These are phyloP conservation scores for Lasius platythorax DNA, from an alignment of 2,888 invertebrate species.

Conservation along the genomic window DNA sequence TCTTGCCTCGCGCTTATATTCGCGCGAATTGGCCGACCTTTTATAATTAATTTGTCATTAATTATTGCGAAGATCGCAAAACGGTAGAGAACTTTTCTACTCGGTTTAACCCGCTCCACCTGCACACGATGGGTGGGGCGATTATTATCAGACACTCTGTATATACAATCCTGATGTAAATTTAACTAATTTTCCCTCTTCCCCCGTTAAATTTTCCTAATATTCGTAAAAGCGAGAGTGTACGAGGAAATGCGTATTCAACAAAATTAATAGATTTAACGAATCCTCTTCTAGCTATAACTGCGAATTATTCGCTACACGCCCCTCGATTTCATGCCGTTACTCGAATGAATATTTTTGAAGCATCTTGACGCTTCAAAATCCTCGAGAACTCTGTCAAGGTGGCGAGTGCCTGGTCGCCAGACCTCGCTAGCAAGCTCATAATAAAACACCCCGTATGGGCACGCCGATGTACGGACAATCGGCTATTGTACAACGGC, in stretches of 20 bases:
- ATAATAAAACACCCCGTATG: slow-evolving; percentile 84
- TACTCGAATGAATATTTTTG: slow-evolving; percentile 69
- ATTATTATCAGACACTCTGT: too few species aligned
- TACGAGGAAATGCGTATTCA: slow-evolving; percentile 14
- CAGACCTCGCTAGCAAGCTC: slow-evolving; percentile 73
- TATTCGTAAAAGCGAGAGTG: slow-evolving; percentile 58
- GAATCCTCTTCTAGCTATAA: slow-evolving; percentile 60
- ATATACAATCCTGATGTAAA: neutral
- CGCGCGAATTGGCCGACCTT: too few species aligned
- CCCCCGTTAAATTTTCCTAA: slow-evolving; percentile 20
- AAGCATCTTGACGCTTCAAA: slow-evolving; percentile 54
- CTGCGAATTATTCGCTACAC: slow-evolving; percentile 71
- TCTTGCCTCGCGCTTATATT: too few species aligned
- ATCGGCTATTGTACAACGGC: slow-evolving; percentile 80
- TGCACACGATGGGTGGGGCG: too few species aligned
- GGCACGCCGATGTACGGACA: slow-evolving; percentile 73
- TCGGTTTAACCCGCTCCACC: too few species aligned
- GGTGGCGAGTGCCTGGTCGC: slow-evolving; percentile 57
- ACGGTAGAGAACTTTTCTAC: too few species aligned
- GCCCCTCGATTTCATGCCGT: slow-evolving; percentile 75
- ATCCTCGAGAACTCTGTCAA: slow-evolving; percentile 65
- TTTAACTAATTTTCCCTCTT: neutral
- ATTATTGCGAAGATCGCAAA: too few species aligned
- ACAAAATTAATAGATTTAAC: slow-evolving; percentile 70
- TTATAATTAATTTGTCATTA: too few species aligned